phyloP scores from a whole-genome alignment of 2,113 vertebrate genomes.

The Etheostoma cragini region DNA sequence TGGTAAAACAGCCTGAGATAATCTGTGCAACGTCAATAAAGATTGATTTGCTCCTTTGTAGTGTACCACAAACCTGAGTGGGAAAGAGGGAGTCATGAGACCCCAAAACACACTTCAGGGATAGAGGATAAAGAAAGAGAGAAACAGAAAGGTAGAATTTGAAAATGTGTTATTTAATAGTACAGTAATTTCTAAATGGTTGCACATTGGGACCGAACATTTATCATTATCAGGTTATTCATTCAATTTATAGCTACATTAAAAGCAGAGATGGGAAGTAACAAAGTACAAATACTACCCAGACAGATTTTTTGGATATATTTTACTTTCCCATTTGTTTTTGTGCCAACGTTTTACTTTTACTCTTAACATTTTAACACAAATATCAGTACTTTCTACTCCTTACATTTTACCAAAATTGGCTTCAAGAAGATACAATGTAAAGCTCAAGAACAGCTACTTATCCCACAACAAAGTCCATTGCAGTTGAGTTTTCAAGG shows the following conservation, averaged over 20 bases:
- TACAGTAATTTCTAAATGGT: slow-evolving; percentile 48
- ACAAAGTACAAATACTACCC: too few relatives aligned
- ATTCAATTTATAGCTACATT: slow-evolving; percentile 1
- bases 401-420: background rate
- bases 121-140: slow-evolving; percentile 46
- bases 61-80: slow-evolving; percentile 38
- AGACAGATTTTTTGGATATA: too few relatives aligned
- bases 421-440: background rate
- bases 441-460: background rate
- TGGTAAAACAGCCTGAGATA: slow-evolving; percentile 37
- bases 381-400: too few relatives aligned
- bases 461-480: background rate
- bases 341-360: too few relatives aligned
- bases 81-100: slow-evolving; percentile 36
- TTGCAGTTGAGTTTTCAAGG: background rate
- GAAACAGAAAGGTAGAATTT: slow-evolving; percentile 69
- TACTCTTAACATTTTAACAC: too few relatives aligned
- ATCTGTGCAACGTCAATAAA: slow-evolving; percentile 28
- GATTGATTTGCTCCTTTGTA: slow-evolving; percentile 68
- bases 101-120: slow-evolving; percentile 5
- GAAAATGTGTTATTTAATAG: background rate
- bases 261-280: background rate
- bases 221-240: slow-evolving; percentile 18
- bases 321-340: too few relatives aligned
- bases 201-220: slow-evolving; percentile 19